Percentiles rank a stretch among this genome's conserved stretches.
These are phyloP conservation scores for Smithornis capensis DNA, from an alignment of 2,113 vertebrate species.

Conservation along the genomic window DNA sequence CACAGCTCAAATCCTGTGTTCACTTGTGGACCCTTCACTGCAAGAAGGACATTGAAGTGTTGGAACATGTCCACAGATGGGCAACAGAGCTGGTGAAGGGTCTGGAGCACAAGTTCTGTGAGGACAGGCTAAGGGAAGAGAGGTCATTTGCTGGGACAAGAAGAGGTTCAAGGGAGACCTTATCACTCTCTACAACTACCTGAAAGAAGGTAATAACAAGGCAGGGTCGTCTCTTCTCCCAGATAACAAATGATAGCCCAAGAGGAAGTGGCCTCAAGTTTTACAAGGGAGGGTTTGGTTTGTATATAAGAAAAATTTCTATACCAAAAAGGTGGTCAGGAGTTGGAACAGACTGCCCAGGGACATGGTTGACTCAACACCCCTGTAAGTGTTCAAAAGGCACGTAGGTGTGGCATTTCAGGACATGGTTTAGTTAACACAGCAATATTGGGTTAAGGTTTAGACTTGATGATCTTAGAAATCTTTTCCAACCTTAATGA, in stretches of 20 bases:
- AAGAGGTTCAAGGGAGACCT: neutral
- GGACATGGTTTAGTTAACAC: neutral
- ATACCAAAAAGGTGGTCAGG: neutral
- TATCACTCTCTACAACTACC: neutral
- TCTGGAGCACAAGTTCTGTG: neutral
- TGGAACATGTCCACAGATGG: neutral
- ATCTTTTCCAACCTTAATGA: neutral
- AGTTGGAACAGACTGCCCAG: neutral
- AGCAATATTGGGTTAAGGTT: neutral
- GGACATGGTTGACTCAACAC: neutral
- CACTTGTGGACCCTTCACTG: neutral
- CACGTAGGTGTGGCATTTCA: fast-evolving
- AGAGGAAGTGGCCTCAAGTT: neutral
- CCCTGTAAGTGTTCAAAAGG: neutral
- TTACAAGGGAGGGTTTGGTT: neutral
- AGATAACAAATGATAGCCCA: neutral
- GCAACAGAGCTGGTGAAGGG: neutral
- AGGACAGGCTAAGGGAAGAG: neutral
- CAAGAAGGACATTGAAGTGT: neutral
- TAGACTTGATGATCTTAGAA: neutral
- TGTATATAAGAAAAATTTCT: neutral
- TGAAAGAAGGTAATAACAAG: neutral
- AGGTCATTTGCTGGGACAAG: neutral
- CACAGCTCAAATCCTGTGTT: neutral
- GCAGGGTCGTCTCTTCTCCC: neutral